These are phyloP conservation scores for Clupea harengus DNA, from an alignment of 2,113 vertebrate species.

Conservation along the genomic window DNA sequence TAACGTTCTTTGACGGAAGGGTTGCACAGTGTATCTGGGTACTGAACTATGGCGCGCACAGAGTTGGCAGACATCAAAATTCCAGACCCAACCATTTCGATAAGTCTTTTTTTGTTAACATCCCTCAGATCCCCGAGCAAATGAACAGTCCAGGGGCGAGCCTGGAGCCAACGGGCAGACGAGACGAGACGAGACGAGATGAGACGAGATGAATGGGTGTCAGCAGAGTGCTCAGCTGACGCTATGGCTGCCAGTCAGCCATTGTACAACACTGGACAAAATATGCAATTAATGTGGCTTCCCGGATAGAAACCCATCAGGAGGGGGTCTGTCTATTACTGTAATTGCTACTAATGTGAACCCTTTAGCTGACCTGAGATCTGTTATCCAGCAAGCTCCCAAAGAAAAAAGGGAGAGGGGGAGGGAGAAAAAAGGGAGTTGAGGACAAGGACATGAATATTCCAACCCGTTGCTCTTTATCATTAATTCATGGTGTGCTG, in stretches of 20 bases:
- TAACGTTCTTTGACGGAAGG: neutral
- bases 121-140: neutral
- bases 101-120: neutral
- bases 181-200: neutral
- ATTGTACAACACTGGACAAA: neutral
- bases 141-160: neutral
- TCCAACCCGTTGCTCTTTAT: neutral
- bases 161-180: neutral
- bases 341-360: neutral
- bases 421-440: neutral
- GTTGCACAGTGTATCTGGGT: neutral
- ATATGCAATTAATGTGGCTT: neutral
- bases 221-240: neutral
- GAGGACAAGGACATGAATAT: neutral
- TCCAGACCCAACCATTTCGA: neutral
- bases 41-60: neutral
- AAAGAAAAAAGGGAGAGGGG: neutral
- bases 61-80: neutral
- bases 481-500: neutral
- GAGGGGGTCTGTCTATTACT: neutral
- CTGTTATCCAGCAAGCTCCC: neutral
- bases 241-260: neutral
- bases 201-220: neutral
- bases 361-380: neutral
- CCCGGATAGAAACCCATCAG: neutral